phyloP scores from a whole-genome alignment of 2,797 vertebrate species.

The Mus minutoides region DNA sequence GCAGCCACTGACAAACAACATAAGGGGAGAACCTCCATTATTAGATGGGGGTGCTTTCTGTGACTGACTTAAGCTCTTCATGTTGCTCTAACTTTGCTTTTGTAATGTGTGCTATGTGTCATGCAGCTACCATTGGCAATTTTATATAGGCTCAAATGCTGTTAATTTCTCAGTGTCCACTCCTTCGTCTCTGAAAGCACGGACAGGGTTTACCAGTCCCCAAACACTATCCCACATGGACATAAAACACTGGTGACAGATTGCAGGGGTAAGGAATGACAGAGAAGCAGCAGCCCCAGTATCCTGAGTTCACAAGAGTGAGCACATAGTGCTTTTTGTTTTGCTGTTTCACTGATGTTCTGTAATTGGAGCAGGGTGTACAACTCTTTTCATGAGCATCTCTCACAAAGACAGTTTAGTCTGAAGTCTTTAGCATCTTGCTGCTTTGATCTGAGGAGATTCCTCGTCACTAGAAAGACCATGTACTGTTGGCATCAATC shows the following conservation, averaged over 20 bases:
- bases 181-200: constrained; percentile 56
- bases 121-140: constrained; percentile 54
- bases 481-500: constrained; percentile 83
- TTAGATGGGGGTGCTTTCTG: constrained; percentile 61
- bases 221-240: background rate
- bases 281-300: constrained; percentile 63
- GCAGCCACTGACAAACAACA: constrained; percentile 71
- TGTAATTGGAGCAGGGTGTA: constrained; percentile 62
- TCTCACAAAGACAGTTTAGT: constrained; percentile 82
- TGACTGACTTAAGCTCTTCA: constrained; percentile 49
- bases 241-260: background rate
- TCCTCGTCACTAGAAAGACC: constrained; percentile 83
- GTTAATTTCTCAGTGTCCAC: constrained; percentile 55
- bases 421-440: constrained; percentile 85
- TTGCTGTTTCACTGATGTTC: constrained; percentile 65
- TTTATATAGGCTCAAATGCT: constrained; percentile 39
- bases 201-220: constrained; percentile 26
- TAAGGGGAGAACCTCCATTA: constrained; percentile 77
- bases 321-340: constrained; percentile 66
- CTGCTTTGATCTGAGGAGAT: constrained; percentile 84
- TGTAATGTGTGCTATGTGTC: constrained; percentile 54
- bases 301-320: constrained; percentile 61
- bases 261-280: constrained; percentile 54
- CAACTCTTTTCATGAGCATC: constrained; percentile 81
- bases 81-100: constrained; percentile 62